Evolutionary conservation across 2,888 invertebrate species (phyloP).

Genomic region (Watsonalla cultraria): DNA sequence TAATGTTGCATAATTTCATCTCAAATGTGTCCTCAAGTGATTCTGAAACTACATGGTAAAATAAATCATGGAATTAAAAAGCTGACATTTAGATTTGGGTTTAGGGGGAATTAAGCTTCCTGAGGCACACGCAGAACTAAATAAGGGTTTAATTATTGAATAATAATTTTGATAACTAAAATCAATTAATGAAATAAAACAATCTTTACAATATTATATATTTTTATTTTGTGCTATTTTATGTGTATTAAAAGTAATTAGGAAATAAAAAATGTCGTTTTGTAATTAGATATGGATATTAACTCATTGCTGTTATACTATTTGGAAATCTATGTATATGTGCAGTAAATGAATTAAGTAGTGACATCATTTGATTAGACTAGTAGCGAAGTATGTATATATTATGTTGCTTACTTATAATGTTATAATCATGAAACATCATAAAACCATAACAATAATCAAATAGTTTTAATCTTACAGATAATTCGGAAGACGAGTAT

Average conservation of each 20-base stretch:
- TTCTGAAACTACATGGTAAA: too few species aligned
- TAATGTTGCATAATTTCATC: too few species aligned
- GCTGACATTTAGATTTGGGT: too few species aligned
- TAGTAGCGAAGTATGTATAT: not conserved
- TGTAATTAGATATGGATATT: not conserved
- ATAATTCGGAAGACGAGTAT: not conserved
- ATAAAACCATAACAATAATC: not conserved
- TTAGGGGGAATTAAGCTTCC: too few species aligned
- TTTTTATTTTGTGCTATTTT: conserved; percentile 4
- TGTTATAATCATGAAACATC: too few species aligned
- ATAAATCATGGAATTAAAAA: too few species aligned
- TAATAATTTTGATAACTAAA: too few species aligned
- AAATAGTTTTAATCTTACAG: not conserved
- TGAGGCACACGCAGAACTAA: too few species aligned
- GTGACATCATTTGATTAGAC: not conserved
- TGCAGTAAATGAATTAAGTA: not conserved
- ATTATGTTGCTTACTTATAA: not conserved
- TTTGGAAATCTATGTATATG: not conserved
- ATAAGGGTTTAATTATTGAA: too few species aligned
- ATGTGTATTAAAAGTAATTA: not conserved
- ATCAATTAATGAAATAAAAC: conserved; percentile 3
- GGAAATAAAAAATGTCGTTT: conserved; percentile 2
- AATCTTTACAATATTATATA: conserved; percentile 5
- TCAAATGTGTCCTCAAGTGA: too few species aligned
- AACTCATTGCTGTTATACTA: not conserved